phyloP scores from a whole-genome alignment of 2,888 invertebrate genomes.

The Drosophila acutilabella region DNA sequence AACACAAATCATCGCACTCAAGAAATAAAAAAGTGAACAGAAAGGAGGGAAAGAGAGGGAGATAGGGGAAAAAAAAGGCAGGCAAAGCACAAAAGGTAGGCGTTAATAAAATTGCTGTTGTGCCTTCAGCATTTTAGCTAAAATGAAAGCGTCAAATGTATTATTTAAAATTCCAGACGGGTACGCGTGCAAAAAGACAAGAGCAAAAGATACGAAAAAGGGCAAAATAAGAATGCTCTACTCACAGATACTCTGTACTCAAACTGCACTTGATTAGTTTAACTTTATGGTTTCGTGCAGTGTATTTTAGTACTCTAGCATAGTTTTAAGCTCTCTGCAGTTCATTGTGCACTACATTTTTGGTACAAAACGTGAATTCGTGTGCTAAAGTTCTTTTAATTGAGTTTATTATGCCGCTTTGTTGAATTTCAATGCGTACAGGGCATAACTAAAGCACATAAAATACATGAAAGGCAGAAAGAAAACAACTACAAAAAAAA shows the following conservation, averaged over 20 bases:
- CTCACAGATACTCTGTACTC: constrained; percentile 9
- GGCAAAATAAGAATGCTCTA: constrained; percentile 6
- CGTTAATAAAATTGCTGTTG: constrained; percentile 51
- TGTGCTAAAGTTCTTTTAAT: neutral
- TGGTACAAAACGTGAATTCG: too few species aligned
- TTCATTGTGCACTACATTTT: neutral
- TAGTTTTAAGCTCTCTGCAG: neutral
- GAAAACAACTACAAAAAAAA: constrained; percentile 4
- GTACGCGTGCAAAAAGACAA: constrained; percentile 42
- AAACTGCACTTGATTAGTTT: too few species aligned
- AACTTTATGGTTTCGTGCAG: neutral
- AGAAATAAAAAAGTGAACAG: constrained; percentile 11
- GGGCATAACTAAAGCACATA: constrained; percentile 17
- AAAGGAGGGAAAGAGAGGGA: too few species aligned
- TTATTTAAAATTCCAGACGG: constrained; percentile 69
- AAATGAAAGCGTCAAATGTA: constrained; percentile 75
- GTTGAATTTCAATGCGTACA: neutral
- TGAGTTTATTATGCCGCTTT: neutral
- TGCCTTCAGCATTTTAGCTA: constrained; percentile 61
- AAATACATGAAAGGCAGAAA: constrained; percentile 27
- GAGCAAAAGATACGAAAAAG: constrained; percentile 15
- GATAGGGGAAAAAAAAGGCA: constrained; percentile 9
- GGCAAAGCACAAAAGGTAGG: constrained; percentile 36
- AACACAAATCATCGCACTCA: constrained; percentile 29
- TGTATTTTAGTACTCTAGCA: too few species aligned